A percentile compares a stretch with the other conserved stretches of the same genome.
phyloP scores from a whole-genome alignment of 2,797 vertebrate genomes.

The Choloepus didactylus region DNA sequence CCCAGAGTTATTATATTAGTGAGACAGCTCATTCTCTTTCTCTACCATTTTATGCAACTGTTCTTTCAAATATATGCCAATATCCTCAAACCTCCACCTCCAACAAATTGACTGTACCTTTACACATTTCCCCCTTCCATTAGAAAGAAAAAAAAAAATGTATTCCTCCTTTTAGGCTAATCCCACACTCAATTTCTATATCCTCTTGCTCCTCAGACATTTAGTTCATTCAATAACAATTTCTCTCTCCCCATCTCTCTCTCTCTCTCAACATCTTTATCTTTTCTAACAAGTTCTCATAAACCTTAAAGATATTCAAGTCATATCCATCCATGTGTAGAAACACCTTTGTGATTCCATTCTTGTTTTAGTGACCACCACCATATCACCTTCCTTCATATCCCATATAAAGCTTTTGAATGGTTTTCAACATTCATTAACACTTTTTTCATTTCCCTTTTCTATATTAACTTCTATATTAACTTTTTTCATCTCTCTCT shows the following conservation, averaged over 20 bases:
- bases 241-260: background rate
- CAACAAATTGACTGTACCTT: background rate
- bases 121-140: background rate
- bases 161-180: no score
- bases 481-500: no score
- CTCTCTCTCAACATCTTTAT: fast-evolving
- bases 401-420: fast-evolving
- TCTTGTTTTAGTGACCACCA: fast-evolving
- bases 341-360: background rate
- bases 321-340: fast-evolving
- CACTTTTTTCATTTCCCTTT: no score
- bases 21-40: background rate
- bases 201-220: background rate
- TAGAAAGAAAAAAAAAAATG: background rate
- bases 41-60: fast-evolving
- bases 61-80: fast-evolving
- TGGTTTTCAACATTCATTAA: no score
- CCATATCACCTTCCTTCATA: fast-evolving
- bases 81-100: background rate
- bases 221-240: fast-evolving
- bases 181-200: fast-evolving
- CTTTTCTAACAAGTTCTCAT: background rate
- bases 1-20: fast-evolving
- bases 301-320: fast-evolving
- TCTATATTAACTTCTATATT: no score